Evolutionary conservation across 2,888 invertebrate species (phyloP).

Genomic region (Allophyes oxyacanthae): DNA sequence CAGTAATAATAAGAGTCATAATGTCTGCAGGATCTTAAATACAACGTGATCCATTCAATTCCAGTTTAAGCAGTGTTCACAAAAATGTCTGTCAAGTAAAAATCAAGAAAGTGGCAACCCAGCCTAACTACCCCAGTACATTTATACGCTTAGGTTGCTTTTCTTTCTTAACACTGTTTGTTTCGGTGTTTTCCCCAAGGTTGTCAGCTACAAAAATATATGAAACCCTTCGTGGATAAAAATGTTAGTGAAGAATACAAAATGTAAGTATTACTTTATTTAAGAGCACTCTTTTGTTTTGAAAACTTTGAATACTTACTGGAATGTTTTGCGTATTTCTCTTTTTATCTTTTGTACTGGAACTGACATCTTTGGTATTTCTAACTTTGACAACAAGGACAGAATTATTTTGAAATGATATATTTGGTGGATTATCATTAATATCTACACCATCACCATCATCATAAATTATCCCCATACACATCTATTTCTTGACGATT

Average conservation of each 20-base stretch:
- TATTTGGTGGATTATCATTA: too few relatives aligned
- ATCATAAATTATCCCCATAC: too few relatives aligned
- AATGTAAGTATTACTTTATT: slow-evolving; percentile 32
- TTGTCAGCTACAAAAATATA: slow-evolving; percentile 51
- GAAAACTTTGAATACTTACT: slow-evolving; percentile 2
- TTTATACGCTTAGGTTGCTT: slow-evolving; percentile 53
- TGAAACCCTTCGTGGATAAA: slow-evolving; percentile 23
- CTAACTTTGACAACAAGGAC: too few relatives aligned
- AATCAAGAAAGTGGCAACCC: slow-evolving; percentile 33
- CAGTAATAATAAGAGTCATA: too few relatives aligned
- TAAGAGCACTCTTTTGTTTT: slow-evolving; percentile 19
- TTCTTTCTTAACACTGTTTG: slow-evolving; percentile 51
- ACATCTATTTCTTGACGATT: too few relatives aligned
- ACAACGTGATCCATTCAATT: too few relatives aligned
- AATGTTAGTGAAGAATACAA: slow-evolving; percentile 25
- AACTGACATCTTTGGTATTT: too few relatives aligned
- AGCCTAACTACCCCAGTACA: slow-evolving; percentile 31
- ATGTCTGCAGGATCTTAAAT: too few relatives aligned
- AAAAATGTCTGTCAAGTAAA: too few relatives aligned
- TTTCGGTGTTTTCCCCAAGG: slow-evolving; percentile 54
- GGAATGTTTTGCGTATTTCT: not conserved
- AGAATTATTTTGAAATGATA: too few relatives aligned
- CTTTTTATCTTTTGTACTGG: not conserved
- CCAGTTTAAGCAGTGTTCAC: too few relatives aligned
- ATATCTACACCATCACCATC: too few relatives aligned